Evolutionary conservation across 2,888 invertebrate species (phyloP).

Genomic region (Ligdia adustata): DNA sequence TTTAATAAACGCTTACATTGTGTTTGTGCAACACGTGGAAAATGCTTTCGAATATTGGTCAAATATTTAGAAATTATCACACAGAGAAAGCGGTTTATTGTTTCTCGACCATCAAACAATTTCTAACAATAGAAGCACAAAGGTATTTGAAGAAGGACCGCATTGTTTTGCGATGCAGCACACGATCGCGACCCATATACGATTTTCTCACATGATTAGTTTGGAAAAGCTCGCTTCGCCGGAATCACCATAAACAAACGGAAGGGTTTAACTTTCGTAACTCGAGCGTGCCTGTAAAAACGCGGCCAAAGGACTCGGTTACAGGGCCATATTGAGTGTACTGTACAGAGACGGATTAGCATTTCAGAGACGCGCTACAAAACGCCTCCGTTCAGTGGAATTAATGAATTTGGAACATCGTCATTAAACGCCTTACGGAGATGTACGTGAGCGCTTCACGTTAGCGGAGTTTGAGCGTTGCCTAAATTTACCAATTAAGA

Average conservation of each 20-base stretch:
- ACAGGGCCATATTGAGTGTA: constrained; percentile 74
- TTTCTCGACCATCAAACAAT: constrained; percentile 36
- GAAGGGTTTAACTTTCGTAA: constrained; percentile 56
- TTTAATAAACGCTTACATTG: constrained; percentile 17
- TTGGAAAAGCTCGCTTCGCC: constrained; percentile 33
- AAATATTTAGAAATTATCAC: constrained; percentile 32
- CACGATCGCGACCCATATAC: constrained; percentile 38
- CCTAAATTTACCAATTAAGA: constrained; percentile 67
- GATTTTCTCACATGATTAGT: constrained; percentile 41
- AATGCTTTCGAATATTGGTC: constrained; percentile 31
- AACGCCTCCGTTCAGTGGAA: constrained; percentile 62
- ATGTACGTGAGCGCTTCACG: constrained; percentile 51
- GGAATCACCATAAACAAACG: constrained; percentile 67
- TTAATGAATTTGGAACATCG: constrained; percentile 76
- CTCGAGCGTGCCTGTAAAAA: constrained; percentile 58
- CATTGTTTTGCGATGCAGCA: constrained; percentile 38
- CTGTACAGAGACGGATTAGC: constrained; percentile 76
- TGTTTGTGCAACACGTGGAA: constrained; percentile 20
- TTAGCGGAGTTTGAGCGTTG: constrained; percentile 44
- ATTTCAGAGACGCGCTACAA: constrained; percentile 76
- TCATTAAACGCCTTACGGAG: constrained; percentile 70
- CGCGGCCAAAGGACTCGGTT: constrained; percentile 60
- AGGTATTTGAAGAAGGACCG: constrained; percentile 35
- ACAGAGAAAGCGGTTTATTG: constrained; percentile 32
- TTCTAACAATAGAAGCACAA: constrained; percentile 36